These are phyloP conservation scores for Athetis lepigone DNA, from an alignment of 2,888 invertebrate species.

Conservation along the genomic window DNA sequence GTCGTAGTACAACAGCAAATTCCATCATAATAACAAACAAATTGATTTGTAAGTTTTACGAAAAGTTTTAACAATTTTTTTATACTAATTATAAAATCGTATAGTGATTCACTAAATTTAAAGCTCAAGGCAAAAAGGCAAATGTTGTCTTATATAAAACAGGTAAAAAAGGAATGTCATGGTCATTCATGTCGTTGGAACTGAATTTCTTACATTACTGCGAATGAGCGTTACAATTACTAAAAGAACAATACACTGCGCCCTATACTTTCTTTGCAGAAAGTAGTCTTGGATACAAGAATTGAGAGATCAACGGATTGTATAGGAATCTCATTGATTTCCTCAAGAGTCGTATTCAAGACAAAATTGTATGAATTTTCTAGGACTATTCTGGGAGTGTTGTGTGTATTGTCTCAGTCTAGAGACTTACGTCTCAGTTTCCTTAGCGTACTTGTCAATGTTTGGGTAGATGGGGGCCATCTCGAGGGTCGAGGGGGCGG, in stretches of 20 bases:
- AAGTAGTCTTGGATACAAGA: conserved; percentile 57
- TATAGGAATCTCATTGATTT: conserved; percentile 56
- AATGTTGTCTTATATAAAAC: conserved; percentile 62
- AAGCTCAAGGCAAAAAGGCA: conserved; percentile 66
- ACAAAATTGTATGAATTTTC: conserved; percentile 37
- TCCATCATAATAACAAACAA: conserved; percentile 52
- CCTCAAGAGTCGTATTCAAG: conserved; percentile 57
- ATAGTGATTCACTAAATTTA: conserved; percentile 61
- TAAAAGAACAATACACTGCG: conserved; percentile 56
- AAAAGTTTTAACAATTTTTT: conserved; percentile 56
- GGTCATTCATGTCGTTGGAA: conserved; percentile 66
- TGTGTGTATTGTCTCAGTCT: conserved; percentile 62
- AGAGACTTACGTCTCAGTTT: conserved; percentile 94
- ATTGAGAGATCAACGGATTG: conserved; percentile 50
- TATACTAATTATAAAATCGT: conserved; percentile 58
- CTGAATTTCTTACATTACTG: conserved; percentile 63
- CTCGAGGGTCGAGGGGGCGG: conserved; percentile 96
- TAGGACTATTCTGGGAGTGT: conserved; percentile 35
- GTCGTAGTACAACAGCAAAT: conserved; percentile 54
- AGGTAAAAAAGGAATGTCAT: conserved; percentile 71
- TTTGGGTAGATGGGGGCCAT: conserved; percentile 96
- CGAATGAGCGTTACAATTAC: conserved; percentile 61
- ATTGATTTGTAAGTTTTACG: conserved; percentile 48
- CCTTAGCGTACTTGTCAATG: conserved; percentile 94
- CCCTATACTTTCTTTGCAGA: conserved; percentile 30